phyloP scores from a whole-genome alignment of 2,888 invertebrate species.

The Pelosia muscerda region DNA sequence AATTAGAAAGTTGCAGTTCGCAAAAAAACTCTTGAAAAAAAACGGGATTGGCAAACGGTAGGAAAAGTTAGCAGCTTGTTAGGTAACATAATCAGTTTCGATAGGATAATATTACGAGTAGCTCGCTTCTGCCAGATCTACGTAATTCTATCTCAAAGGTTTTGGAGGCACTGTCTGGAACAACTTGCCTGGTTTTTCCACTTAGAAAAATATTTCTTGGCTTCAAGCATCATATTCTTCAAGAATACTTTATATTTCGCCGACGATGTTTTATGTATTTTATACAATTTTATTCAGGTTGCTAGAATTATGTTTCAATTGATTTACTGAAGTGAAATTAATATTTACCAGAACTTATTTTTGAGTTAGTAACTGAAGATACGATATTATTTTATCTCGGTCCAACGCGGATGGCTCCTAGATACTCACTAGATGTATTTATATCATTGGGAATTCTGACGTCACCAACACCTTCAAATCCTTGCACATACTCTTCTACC shows the following conservation, averaged over 20 bases:
- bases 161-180: conserved; percentile 50
- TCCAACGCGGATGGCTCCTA: too few relatives aligned
- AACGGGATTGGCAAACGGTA: conserved; percentile 6
- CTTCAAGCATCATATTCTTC: conserved; percentile 17
- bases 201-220: conserved; percentile 39
- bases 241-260: background rate
- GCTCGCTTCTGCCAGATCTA: conserved; percentile 48
- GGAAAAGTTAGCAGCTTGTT: conserved; percentile 24
- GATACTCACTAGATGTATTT: too few relatives aligned
- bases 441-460: too few relatives aligned
- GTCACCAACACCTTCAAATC: too few relatives aligned
- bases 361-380: background rate
- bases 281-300: background rate
- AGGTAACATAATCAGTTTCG: conserved; percentile 49
- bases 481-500: too few relatives aligned
- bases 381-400: too few relatives aligned
- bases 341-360: background rate
- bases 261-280: background rate
- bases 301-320: background rate
- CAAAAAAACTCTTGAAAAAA: conserved; percentile 19
- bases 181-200: conserved; percentile 54
- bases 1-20: conserved; percentile 37
- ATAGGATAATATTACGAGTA: conserved; percentile 62
- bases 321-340: background rate
- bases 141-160: conserved; percentile 57